phyloP scores from a whole-genome alignment of 1,140 invertebrate species.

The Drosophila ironensis region DNA sequence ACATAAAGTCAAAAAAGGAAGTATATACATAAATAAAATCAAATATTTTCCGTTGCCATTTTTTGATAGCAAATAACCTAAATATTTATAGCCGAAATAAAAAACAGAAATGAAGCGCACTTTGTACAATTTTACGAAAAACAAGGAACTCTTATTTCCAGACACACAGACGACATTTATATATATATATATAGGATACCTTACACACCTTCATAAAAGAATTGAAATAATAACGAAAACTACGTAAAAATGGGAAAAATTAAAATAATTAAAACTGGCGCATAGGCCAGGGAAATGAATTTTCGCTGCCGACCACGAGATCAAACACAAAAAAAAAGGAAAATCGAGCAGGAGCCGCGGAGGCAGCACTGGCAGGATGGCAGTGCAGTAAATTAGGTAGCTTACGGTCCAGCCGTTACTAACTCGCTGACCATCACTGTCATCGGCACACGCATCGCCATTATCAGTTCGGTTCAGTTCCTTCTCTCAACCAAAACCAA shows the following conservation, averaged over 20 bases:
- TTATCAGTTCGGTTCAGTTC: conserved; percentile 66
- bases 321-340: conserved; percentile 2
- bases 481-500: conserved; percentile 52
- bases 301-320: conserved; percentile 14
- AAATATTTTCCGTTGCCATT: conserved; percentile 47
- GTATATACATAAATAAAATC: conserved; percentile 42
- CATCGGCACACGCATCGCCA: conserved; percentile 24
- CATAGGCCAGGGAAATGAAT: conserved; percentile 40
- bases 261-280: conserved; percentile 47
- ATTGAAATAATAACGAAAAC: conserved; percentile 17
- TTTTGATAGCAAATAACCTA: conserved; percentile 52
- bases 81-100: conserved; percentile 49
- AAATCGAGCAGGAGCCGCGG: background rate
- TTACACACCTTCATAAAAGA: conserved; percentile 30
- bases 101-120: conserved; percentile 32
- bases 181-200: conserved; percentile 47
- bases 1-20: conserved; percentile 3
- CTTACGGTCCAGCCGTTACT: conserved; percentile 33
- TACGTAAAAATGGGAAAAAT: conserved; percentile 16
- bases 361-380: background rate
- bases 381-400: conserved; percentile 43
- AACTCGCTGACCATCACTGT: conserved; percentile 31
- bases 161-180: conserved; percentile 21
- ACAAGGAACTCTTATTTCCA: conserved; percentile 43
- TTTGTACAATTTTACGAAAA: conserved; percentile 63